Evolutionary conservation across 2,888 invertebrate genomes (phyloP).

Genomic region (Heliothis peltigera): DNA sequence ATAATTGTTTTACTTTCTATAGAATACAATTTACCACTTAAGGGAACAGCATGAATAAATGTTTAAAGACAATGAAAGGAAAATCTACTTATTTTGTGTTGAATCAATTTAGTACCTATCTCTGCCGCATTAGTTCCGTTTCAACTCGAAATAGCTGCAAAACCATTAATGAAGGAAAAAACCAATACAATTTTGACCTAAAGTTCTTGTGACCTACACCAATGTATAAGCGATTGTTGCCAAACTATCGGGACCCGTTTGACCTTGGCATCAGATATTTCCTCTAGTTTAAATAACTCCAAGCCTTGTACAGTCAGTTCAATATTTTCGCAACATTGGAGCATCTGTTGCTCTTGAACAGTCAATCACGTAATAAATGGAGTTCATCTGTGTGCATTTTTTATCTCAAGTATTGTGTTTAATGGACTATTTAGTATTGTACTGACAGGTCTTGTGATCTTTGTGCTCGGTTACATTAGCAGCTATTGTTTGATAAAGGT

Average conservation of each 20-base stretch:
- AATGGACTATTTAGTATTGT: constrained; percentile 41
- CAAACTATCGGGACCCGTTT: not conserved
- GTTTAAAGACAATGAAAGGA: too few species aligned
- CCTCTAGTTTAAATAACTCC: constrained; percentile 10
- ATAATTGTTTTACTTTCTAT: not conserved
- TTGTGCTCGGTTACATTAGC: constrained; percentile 24
- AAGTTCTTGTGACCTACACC: not conserved
- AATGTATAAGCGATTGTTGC: not conserved
- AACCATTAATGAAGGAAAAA: too few species aligned
- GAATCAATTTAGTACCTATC: too few species aligned
- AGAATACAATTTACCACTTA: not conserved
- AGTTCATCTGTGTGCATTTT: constrained; percentile 34
- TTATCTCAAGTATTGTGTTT: constrained; percentile 43
- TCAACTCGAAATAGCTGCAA: too few species aligned
- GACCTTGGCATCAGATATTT: constrained; percentile 8
- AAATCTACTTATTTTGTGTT: too few species aligned
- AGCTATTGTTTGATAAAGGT: constrained; percentile 40
- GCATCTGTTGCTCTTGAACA: constrained; percentile 51
- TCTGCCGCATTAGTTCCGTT: too few species aligned
- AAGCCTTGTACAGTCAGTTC: not conserved
- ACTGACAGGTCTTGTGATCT: constrained; percentile 17
- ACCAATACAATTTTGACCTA: too few species aligned
- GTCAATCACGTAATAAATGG: constrained; percentile 48
- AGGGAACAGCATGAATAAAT: too few species aligned
- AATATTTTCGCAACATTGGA: constrained; percentile 42